Evolutionary conservation across 1,140 invertebrate species (phyloP).

Genomic region (Hestina assimilis): DNA sequence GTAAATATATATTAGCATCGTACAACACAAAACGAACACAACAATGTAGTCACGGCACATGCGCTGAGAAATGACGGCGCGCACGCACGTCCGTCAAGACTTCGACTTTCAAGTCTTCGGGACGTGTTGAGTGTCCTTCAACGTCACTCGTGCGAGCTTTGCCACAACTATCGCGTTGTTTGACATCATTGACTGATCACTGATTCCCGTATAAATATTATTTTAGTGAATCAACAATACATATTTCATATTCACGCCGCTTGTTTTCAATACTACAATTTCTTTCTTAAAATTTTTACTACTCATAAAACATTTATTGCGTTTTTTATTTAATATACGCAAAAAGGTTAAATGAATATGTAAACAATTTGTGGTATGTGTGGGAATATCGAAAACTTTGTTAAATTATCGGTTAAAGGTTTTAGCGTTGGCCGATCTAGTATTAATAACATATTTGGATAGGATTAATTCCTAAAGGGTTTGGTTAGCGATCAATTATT

Average conservation of each 20-base stretch:
- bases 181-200: constrained; percentile 15
- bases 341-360: no score
- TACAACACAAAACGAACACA: constrained; percentile 12
- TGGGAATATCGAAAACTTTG: background rate
- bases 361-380: background rate
- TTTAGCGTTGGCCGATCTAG: constrained; percentile 10
- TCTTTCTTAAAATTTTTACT: no score
- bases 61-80: constrained; percentile 22
- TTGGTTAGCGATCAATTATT: constrained; percentile 50
- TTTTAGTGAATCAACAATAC: background rate
- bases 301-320: no score
- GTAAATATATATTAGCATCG: constrained; percentile 20
- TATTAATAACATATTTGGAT: constrained; percentile 32
- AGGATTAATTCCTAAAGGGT: constrained; percentile 35
- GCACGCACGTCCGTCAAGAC: constrained; percentile 22
- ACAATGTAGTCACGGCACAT: constrained; percentile 15
- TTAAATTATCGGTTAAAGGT: constrained; percentile 7
- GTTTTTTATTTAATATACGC: no score
- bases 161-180: constrained; percentile 1
- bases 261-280: no score
- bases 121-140: constrained; percentile 22
- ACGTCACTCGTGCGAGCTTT: constrained; percentile 8
- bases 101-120: no score
- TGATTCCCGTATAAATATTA: background rate
- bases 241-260: background rate